Evolutionary conservation across 2,888 invertebrate species (phyloP), one percentile per base, ranked within the genome.

Genomic region (Laothoe populi): DNA sequence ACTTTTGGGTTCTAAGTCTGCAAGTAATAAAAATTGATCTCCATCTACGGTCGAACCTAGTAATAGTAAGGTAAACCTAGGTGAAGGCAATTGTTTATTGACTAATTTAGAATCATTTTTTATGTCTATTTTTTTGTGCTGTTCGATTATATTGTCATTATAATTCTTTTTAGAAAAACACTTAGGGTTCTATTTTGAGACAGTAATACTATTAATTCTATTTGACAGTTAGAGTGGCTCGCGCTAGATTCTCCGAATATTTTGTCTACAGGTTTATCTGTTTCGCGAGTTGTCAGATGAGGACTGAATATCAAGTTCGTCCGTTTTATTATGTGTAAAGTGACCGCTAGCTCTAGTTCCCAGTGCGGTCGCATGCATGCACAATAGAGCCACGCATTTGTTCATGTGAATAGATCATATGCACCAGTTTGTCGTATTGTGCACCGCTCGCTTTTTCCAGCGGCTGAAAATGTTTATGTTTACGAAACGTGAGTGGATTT

Each of bases 271-370:
- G n/a, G 21, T 11, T 11, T 13, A 19, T 46, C 19, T 4, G 19
- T 40, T 49, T 60, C 24, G 60, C 49, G 49, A 49, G 63, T 73
- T 62, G 65, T 66, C 62, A 65, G 64, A 70, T 68, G 69, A 42
- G 64, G 65, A 68, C 70, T 63, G 69, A 71, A 71, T 66, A 68
- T 61, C 68, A 63, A 72, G 69, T 71, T 61, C 66, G 38, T 49
- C 10, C 23, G 38, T 68, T 70, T 68, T 70, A 62, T 60, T 65
- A 60, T 68, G 61, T 68, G 68, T 66, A 63, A 69, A 71, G 40
- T 64, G 69, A 72, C 72, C 71, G 44, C 70, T 68, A 66, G 66
- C 57, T 65, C 65, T 64, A 66, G 65, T 71, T 70, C 66, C 57
- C 67, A 69, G 58, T 53, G 64, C 61, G 65, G 67, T 64, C 60